These are phyloP conservation scores for Furnarius figulus DNA, from an alignment of 2,113 vertebrate species.

Conservation along the genomic window DNA sequence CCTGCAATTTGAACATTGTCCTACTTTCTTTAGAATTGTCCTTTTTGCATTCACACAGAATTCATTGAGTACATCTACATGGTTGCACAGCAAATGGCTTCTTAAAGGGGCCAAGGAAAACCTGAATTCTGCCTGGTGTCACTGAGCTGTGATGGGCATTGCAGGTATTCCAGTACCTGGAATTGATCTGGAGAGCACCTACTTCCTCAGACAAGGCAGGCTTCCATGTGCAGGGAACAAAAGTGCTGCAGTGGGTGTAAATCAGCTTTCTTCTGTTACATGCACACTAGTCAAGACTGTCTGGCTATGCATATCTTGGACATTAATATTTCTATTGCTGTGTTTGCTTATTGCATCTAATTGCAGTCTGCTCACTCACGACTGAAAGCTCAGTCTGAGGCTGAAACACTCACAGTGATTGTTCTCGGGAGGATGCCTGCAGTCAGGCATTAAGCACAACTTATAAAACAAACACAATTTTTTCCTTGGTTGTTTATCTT, in stretches of 20 bases:
- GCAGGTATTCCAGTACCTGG: not conserved
- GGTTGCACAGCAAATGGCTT: not conserved
- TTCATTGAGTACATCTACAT: not conserved
- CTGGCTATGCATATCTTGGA: not conserved
- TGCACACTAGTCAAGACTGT: not conserved
- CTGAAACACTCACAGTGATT: not conserved
- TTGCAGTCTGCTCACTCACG: not conserved
- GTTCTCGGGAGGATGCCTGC: not conserved
- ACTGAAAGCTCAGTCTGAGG: not conserved
- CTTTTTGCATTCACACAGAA: not conserved
- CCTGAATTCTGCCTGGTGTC: not conserved
- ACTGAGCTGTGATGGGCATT: not conserved
- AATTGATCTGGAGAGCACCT: not conserved
- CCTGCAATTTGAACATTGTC: not conserved
- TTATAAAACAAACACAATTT: not conserved
- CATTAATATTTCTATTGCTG: not conserved
- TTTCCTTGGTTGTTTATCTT: not conserved
- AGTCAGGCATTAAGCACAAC: not conserved
- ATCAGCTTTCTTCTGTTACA: not conserved
- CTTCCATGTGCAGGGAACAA: not conserved
- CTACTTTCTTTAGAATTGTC: not conserved
- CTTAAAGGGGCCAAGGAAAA: not conserved
- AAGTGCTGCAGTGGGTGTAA: not conserved
- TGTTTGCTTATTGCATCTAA: not conserved
- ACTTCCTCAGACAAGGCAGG: not conserved